Conservation (phyloP, 2,888 invertebrate species). For the Xestia c-nigrum region DNA sequence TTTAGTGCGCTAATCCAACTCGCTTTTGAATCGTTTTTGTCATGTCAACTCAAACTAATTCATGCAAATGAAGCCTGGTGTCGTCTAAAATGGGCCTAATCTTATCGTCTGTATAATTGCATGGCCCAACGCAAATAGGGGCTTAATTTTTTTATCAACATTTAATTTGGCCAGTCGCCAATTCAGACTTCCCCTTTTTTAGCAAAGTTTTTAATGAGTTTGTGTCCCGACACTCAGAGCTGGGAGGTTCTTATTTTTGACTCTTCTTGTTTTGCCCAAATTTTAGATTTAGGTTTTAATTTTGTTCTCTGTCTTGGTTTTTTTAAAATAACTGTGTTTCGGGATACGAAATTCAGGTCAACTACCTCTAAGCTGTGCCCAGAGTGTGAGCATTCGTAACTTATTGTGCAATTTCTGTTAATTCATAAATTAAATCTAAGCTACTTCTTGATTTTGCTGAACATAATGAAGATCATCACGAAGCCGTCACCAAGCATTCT, state of each 20-base stretch:
- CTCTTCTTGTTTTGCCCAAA: conserved; percentile 37
- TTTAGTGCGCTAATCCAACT: not conserved
- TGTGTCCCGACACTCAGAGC: conserved; percentile 42
- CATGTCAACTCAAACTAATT: conserved; percentile 82
- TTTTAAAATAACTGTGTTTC: not conserved
- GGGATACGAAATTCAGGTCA: not conserved
- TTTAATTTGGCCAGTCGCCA: conserved; percentile 73
- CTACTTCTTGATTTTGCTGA: no score
- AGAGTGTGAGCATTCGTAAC: not conserved
- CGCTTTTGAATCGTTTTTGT: conserved; percentile 62
- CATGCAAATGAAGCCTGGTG: conserved; percentile 81
- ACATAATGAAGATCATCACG: no score
- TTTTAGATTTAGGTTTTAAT: not conserved
- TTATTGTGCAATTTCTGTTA: no score
- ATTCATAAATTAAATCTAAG: no score
- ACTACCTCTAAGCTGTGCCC: not conserved
- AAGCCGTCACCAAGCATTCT: no score
- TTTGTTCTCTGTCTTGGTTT: no score
- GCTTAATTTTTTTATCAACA: conserved; percentile 75
- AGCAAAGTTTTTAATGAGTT: conserved; percentile 65
- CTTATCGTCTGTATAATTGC: conserved; percentile 82
- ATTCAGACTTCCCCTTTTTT: conserved; percentile 62
- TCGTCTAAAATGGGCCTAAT: conserved; percentile 82
- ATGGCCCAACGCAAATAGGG: conserved; percentile 73
- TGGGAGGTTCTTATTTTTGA: conserved; percentile 48